phyloP scores from a whole-genome alignment of 2,797 vertebrate genomes.

The Cygnus olor region DNA sequence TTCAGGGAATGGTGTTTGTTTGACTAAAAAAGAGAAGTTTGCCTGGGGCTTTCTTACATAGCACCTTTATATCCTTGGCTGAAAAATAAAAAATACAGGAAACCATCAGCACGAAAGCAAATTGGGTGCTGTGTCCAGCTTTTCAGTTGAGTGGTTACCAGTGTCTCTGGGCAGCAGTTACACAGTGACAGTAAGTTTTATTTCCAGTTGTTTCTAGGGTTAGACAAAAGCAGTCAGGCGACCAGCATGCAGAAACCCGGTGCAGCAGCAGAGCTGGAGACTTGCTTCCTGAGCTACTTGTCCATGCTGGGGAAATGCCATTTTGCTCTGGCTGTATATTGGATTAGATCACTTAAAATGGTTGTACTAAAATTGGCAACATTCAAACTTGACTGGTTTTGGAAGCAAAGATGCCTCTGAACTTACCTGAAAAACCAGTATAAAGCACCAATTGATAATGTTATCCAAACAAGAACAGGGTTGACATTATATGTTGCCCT shows the following conservation, averaged over 20 bases:
- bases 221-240: neutral
- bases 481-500: neutral
- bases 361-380: neutral
- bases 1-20: constrained; percentile 44
- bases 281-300: neutral
- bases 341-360: neutral
- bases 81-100: neutral
- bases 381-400: neutral
- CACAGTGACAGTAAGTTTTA: fast-evolving
- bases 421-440: neutral
- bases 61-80: neutral
- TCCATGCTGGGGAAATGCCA: neutral
- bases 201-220: neutral
- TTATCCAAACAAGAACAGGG: neutral
- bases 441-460: neutral
- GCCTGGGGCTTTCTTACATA: constrained; percentile 21
- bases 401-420: neutral
- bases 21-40: constrained; percentile 10
- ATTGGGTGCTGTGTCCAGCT: neutral
- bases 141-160: neutral
- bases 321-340: fast-evolving
- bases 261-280: neutral
- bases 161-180: neutral
- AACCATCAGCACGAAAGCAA: neutral
- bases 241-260: neutral